A percentile compares a stretch with the other conserved stretches of the same genome.
Evolutionary conservation across 2,888 invertebrate species (phyloP).

Genomic region (Molanna angustata): DNA sequence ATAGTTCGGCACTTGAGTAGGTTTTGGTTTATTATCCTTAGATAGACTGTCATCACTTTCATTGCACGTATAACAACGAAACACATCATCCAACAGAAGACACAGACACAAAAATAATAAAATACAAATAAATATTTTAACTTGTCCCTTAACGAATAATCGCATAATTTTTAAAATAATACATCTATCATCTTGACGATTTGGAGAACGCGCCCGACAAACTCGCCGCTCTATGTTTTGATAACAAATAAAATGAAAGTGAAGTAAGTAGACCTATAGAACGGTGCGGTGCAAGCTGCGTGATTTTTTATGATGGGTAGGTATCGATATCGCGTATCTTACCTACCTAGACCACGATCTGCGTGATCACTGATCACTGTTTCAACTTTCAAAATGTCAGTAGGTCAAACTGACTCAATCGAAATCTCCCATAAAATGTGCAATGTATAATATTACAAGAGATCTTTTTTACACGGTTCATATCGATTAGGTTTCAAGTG

Average conservation of each 20-base stretch:
- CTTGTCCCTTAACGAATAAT: conserved; percentile 11
- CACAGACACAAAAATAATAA: conserved; percentile 17
- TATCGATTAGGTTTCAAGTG: too few relatives aligned
- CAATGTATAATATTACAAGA: too few relatives aligned
- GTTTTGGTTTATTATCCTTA: conserved; percentile 4
- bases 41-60: conserved; percentile 5
- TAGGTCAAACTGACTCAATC: conserved; percentile 23
- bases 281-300: conserved; percentile 5
- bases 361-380: conserved; percentile 9
- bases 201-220: too few relatives aligned
- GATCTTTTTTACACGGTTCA: too few relatives aligned
- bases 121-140: conserved; percentile 16
- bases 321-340: too few relatives aligned
- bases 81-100: conserved; percentile 15
- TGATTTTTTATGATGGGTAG: conserved; percentile 12
- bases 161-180: conserved; percentile 24
- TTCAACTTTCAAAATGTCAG: conserved; percentile 32
- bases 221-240: conserved; percentile 8
- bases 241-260: conserved; percentile 7
- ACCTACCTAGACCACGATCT: too few relatives aligned
- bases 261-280: too few relatives aligned
- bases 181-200: conserved; percentile 7
- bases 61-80: neutral
- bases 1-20: conserved; percentile 4
- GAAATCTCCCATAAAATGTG: conserved; percentile 13